phyloP scores from a whole-genome alignment of 2,113 vertebrate genomes.

The Indri indri region DNA sequence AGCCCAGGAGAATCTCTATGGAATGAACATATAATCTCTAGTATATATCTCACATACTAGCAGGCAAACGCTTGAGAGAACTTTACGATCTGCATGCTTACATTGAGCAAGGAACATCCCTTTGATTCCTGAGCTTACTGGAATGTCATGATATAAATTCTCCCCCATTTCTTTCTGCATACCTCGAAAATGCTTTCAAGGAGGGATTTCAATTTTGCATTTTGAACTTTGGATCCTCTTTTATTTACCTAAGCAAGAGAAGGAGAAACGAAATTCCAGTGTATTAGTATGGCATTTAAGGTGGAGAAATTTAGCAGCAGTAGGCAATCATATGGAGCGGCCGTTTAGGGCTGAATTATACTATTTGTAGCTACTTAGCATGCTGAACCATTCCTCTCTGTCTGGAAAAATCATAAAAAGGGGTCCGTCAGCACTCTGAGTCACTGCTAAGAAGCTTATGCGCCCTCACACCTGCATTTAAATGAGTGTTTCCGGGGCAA shows the following conservation, averaged over 20 bases:
- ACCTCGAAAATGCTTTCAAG: constrained; percentile 10
- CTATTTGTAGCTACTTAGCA: constrained; percentile 55
- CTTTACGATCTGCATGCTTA: neutral
- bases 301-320: neutral
- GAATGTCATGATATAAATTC: neutral
- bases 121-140: constrained; percentile 6
- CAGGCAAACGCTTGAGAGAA: neutral
- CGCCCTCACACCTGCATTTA: constrained; percentile 66
- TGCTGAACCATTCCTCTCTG: constrained; percentile 50
- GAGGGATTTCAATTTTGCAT: constrained; percentile 36
- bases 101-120: neutral
- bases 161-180: neutral
- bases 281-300: constrained; percentile 60
- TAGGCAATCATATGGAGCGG: constrained; percentile 1
- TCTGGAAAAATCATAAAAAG: constrained; percentile 66
- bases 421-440: constrained; percentile 57
- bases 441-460: constrained; percentile 71
- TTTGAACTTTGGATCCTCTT: constrained; percentile 48
- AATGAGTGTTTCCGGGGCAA: constrained; percentile 61
- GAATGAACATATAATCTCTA: neutral
- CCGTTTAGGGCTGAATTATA: constrained; percentile 44
- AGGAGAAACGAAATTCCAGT: constrained; percentile 2
- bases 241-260: constrained; percentile 39
- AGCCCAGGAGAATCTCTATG: neutral
- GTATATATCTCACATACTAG: neutral